A percentile compares a stretch with the other conserved stretches of the same genome.
These are phyloP conservation scores for Oegoconia quadripuncta DNA, from an alignment of 2,888 invertebrate genomes.

Conservation along the genomic window DNA sequence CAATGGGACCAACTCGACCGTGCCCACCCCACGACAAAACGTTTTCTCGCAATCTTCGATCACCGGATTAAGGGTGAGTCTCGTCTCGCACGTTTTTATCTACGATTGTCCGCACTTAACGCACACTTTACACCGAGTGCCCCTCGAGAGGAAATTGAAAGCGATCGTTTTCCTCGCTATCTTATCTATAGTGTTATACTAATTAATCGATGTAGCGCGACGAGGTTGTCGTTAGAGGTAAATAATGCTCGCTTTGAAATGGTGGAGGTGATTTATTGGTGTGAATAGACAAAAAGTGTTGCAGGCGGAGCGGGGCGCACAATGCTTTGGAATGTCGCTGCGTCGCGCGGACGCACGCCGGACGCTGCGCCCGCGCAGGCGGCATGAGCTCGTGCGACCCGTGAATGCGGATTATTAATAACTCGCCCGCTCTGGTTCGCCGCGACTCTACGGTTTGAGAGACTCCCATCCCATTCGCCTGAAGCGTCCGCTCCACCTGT, in stretches of 20 bases:
- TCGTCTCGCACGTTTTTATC: conserved; percentile 77
- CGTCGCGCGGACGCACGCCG: conserved; percentile 35
- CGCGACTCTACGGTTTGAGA: conserved; percentile 32
- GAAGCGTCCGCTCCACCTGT: conserved; percentile 64
- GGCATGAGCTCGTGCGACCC: conserved; percentile 71
- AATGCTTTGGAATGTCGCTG: conserved; percentile 75
- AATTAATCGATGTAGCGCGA: conserved; percentile 74
- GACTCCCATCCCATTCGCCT: conserved; percentile 59
- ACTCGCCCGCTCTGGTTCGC: conserved; percentile 56
- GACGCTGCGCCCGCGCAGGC: conserved; percentile 60
- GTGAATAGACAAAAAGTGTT: conserved; percentile 76
- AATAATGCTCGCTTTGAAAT: conserved; percentile 68
- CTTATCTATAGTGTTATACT: conserved; percentile 76
- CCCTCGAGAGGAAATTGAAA: conserved; percentile 78
- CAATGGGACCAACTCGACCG: conserved; percentile 63
- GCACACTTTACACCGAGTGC: conserved; percentile 76
- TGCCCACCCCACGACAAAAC: conserved; percentile 77
- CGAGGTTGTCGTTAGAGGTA: conserved; percentile 67
- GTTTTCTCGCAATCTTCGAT: conserved; percentile 79
- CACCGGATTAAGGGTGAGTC: conserved; percentile 76
- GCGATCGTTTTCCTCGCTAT: conserved; percentile 76
- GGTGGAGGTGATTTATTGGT: conserved; percentile 71
- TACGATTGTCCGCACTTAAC: conserved; percentile 79
- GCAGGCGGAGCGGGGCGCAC: conserved; percentile 67
- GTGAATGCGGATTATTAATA: conserved; percentile 78